Percentiles rank a stretch among this genome's conserved stretches.
These are phyloP conservation scores for Punctoribates punctum DNA, from an alignment of 2,888 invertebrate species.

Conservation along the genomic window DNA sequence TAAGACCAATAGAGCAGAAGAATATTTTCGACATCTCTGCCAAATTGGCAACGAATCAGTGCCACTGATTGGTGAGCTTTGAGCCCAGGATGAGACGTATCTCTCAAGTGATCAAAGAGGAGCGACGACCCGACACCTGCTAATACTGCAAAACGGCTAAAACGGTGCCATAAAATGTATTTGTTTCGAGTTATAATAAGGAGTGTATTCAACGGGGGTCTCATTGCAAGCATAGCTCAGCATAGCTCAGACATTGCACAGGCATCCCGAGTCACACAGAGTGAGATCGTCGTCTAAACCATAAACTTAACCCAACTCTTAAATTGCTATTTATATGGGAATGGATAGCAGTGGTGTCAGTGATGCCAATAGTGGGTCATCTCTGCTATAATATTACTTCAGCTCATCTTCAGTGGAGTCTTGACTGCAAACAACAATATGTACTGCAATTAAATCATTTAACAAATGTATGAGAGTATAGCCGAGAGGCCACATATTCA, in stretches of 20 bases:
- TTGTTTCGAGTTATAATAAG: slow-evolving; percentile 25
- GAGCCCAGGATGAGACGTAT: slow-evolving; percentile 22
- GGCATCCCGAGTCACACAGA: background rate
- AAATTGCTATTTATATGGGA: slow-evolving; percentile 33
- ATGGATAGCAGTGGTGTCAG: background rate
- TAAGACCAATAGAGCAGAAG: background rate
- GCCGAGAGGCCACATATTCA: background rate
- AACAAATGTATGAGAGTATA: slow-evolving; percentile 19
- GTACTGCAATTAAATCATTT: slow-evolving; percentile 20
- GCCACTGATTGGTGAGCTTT: background rate
- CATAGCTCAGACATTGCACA: background rate
- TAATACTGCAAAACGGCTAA: slow-evolving; percentile 33
- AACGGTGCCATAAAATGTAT: slow-evolving; percentile 35
- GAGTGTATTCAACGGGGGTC: slow-evolving; percentile 35
- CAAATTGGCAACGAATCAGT: background rate
- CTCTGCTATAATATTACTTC: background rate
- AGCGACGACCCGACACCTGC: slow-evolving; percentile 28
- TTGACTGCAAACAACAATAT: slow-evolving; percentile 17
- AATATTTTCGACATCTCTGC: background rate
- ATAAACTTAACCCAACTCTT: slow-evolving; percentile 33
- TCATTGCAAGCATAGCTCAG: background rate
- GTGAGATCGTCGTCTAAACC: slow-evolving; percentile 5
- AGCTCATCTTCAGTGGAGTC: background rate
- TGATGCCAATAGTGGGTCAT: slow-evolving; percentile 1
- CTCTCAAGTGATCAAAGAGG: slow-evolving; percentile 23